These are phyloP conservation scores for Ochropleura leucogaster DNA, from an alignment of 2,888 invertebrate genomes.

Conservation along the genomic window DNA sequence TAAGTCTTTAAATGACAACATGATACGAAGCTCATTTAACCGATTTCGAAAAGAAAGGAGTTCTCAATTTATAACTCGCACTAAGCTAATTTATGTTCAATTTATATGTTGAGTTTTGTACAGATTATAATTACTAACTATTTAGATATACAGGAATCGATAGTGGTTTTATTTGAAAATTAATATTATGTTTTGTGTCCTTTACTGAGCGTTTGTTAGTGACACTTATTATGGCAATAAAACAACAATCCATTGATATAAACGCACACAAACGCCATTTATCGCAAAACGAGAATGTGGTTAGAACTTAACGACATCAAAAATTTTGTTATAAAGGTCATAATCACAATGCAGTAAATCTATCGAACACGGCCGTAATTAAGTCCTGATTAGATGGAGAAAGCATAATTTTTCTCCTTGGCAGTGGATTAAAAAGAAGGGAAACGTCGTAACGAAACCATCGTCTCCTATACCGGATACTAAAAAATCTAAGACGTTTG, in stretches of 20 bases:
- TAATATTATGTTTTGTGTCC: background rate
- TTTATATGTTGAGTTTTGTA: constrained; percentile 22
- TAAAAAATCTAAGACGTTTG: background rate
- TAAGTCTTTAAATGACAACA: constrained; percentile 11
- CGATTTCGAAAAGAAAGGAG: constrained; percentile 20
- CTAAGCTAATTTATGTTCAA: constrained; percentile 21
- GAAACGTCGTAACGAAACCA: background rate
- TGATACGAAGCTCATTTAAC: background rate
- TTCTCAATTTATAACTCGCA: constrained; percentile 13
- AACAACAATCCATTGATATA: background rate
- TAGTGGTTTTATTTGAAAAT: constrained; percentile 5
- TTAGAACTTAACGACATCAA: background rate
- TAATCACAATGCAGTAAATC: constrained; percentile 90
- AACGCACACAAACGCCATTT: background rate
- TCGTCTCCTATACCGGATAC: background rate
- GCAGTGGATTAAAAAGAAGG: background rate
- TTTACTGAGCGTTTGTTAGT: constrained; percentile 46
- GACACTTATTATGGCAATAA: background rate
- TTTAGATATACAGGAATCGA: background rate
- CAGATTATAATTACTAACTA: constrained; percentile 2
- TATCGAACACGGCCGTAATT: background rate
- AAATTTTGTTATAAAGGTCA: constrained; percentile 60
- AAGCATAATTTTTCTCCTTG: background rate
- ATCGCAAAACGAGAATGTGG: background rate
- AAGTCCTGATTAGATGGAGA: constrained; percentile 3